Evolutionary conservation across 2,797 vertebrate species (phyloP).

Genomic region (Protosalanx chinensis): DNA sequence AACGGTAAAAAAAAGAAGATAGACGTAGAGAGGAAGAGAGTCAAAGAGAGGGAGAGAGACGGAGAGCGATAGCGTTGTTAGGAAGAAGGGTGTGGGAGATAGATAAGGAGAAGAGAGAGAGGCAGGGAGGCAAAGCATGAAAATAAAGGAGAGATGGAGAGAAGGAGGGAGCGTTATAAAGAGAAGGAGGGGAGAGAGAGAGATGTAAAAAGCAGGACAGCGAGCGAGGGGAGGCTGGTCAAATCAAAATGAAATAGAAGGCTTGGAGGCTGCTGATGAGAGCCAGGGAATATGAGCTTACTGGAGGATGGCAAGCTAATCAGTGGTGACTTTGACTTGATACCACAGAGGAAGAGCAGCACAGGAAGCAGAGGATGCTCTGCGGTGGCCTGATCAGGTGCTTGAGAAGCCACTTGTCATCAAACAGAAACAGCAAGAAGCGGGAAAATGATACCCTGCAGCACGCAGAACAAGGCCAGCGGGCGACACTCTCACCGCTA

Average conservation of each 20-base stretch:
- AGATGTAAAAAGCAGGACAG: background rate
- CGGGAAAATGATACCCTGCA: background rate
- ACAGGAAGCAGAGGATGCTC: slow-evolving; percentile 26
- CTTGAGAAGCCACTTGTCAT: slow-evolving; percentile 42
- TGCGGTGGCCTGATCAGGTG: slow-evolving; percentile 25
- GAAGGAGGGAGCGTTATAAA: background rate
- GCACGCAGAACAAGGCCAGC: background rate
- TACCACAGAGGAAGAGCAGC: background rate
- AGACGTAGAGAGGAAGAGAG: slow-evolving; percentile 5
- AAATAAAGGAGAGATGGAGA: background rate
- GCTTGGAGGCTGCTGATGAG: background rate
- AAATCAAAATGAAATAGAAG: background rate
- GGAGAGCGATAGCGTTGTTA: background rate
- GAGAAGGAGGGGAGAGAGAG: background rate
- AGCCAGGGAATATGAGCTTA: background rate
- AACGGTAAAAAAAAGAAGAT: no score
- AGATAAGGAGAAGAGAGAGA: background rate
- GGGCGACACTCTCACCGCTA: background rate
- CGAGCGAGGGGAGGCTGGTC: background rate
- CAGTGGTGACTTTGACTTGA: background rate
- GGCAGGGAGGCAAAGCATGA: background rate
- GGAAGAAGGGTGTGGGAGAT: no score
- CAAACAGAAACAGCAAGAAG: slow-evolving; percentile 34
- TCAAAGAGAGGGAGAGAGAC: background rate
- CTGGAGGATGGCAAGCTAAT: background rate